phyloP scores from a whole-genome alignment of 2,113 vertebrate genomes.

The Neotoma lepida region DNA sequence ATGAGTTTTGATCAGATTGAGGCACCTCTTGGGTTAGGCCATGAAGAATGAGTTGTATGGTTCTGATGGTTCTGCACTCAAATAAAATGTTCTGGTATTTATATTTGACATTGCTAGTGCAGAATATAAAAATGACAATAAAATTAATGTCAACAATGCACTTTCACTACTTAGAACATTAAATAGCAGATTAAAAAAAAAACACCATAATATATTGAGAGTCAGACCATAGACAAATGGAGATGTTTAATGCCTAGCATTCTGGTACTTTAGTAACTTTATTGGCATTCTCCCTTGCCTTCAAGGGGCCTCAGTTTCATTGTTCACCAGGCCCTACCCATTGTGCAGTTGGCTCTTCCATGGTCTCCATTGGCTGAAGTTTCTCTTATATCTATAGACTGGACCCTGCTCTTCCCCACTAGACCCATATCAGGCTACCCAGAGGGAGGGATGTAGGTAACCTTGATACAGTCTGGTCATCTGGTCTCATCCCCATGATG shows the following conservation, averaged over 20 bases:
- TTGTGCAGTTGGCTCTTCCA: background rate
- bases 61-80: background rate
- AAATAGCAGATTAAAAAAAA: slow-evolving; percentile 22
- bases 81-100: background rate
- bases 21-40: background rate
- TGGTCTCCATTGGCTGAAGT: background rate
- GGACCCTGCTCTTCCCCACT: background rate
- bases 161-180: slow-evolving; percentile 27
- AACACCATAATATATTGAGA: background rate
- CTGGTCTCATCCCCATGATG: background rate
- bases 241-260: background rate
- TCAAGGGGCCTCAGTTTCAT: background rate
- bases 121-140: background rate
- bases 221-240: background rate
- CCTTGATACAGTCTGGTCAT: background rate
- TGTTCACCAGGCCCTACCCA: background rate
- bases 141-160: background rate
- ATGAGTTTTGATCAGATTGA: background rate
- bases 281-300: background rate
- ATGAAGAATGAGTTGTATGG: background rate
- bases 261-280: background rate
- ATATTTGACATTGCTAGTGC: background rate
- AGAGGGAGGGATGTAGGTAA: background rate
- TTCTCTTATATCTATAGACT: background rate
- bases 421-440: background rate